phyloP scores from a whole-genome alignment of 2,797 vertebrate genomes.

The Antrozous pallidus region DNA sequence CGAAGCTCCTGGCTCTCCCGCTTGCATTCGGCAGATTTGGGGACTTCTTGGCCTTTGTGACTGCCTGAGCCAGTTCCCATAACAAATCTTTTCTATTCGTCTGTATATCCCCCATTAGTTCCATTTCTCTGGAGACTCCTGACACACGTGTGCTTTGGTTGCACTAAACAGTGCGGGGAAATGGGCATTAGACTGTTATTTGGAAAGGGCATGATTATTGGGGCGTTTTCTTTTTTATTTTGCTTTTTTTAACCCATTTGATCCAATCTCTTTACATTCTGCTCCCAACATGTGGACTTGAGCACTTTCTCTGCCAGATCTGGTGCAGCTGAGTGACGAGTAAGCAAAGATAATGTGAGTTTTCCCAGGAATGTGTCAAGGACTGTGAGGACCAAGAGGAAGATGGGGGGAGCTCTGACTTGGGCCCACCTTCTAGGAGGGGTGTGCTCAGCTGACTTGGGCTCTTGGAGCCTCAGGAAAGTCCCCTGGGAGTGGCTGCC shows the following conservation, averaged over 20 bases:
- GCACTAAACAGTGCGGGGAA: neutral
- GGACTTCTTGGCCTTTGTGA: neutral
- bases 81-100: accelerated
- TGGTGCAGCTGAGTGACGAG: too few species aligned
- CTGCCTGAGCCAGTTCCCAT: neutral
- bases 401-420: neutral
- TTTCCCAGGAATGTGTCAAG: neutral
- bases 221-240: neutral
- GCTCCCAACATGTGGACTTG: accelerated
- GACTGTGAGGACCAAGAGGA: neutral
- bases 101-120: neutral
- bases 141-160: neutral
- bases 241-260: neutral
- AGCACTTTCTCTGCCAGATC: neutral
- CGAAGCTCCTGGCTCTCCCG: neutral
- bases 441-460: neutral
- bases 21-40: neutral
- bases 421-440: neutral
- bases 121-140: neutral
- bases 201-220: too few species aligned
- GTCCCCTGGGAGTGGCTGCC: neutral
- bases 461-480: neutral
- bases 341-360: too few species aligned
- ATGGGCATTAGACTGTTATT: accelerated
- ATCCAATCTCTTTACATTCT: neutral